phyloP scores from a whole-genome alignment of 2,888 invertebrate genomes.

The Flexamia atlantica region DNA sequence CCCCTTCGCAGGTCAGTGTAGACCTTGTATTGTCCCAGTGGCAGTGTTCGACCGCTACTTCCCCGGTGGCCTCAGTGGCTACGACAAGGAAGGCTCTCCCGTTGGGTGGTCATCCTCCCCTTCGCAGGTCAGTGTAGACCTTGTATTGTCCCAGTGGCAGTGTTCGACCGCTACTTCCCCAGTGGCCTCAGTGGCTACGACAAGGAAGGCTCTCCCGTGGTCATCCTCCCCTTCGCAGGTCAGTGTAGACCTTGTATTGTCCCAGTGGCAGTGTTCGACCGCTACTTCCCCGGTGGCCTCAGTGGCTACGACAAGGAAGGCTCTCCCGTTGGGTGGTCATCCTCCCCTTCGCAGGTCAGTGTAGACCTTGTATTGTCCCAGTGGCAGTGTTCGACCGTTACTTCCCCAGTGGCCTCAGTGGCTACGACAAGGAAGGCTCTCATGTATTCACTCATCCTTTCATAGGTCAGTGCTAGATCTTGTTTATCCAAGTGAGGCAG shows the following conservation, averaged over 20 bases:
- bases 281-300: slow-evolving; percentile 89
- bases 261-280: no score
- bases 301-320: slow-evolving; percentile 91
- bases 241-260: no score
- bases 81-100: slow-evolving; percentile 78
- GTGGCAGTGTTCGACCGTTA: slow-evolving; percentile 83
- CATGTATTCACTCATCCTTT: slow-evolving; percentile 92
- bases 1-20: no score
- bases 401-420: slow-evolving; percentile 88
- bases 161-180: no score
- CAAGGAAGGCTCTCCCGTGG: slow-evolving; percentile 73
- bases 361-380: no score
- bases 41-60: no score
- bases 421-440: slow-evolving; percentile 90
- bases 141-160: no score
- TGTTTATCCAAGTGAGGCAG: no score
- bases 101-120: no score
- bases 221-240: no score
- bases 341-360: slow-evolving; percentile 82
- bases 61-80: slow-evolving; percentile 88
- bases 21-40: no score
- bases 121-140: no score
- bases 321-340: slow-evolving; percentile 90
- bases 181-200: slow-evolving; percentile 90
- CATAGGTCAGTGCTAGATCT: slow-evolving; percentile 74